These are phyloP conservation scores for Caprella mutica DNA, from an alignment of 2,888 invertebrate species.

Conservation along the genomic window DNA sequence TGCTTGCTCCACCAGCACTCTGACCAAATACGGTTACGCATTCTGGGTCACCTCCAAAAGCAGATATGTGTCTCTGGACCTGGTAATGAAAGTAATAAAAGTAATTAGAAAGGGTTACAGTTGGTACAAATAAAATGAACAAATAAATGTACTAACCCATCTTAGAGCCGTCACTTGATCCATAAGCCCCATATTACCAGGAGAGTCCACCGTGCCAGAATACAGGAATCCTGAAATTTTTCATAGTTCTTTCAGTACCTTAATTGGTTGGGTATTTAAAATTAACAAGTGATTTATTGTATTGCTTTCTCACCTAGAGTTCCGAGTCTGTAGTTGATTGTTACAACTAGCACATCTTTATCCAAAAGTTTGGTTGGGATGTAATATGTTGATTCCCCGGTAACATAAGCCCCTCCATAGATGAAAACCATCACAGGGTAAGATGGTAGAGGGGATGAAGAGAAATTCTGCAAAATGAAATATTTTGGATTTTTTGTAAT, in stretches of 20 bases:
- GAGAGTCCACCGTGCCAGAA: conserved; percentile 9
- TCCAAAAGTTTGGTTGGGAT: conserved; percentile 46
- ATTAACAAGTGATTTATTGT: too few relatives aligned
- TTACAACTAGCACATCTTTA: conserved; percentile 46
- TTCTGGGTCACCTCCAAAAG: conserved; percentile 19
- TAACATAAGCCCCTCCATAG: conserved; percentile 46
- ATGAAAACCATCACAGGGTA: conserved; percentile 46
- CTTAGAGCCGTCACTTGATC: conserved; percentile 22
- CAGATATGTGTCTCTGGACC: conserved; percentile 15
- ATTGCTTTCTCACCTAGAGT: too few relatives aligned
- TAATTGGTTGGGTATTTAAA: too few relatives aligned
- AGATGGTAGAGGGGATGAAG: not conserved
- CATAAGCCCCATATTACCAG: conserved; percentile 24
- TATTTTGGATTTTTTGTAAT: too few relatives aligned
- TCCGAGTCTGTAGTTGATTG: conserved; percentile 47
- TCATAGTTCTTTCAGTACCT: too few relatives aligned
- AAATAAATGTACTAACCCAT: conserved; percentile 29
- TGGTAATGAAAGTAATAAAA: too few relatives aligned
- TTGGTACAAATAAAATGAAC: too few relatives aligned
- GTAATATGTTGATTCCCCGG: conserved; percentile 43
- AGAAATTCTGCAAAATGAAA: not conserved
- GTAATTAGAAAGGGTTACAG: too few relatives aligned
- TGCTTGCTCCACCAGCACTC: conserved; percentile 27
- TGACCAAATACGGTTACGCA: conserved; percentile 27
- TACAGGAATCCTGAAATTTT: conserved; percentile 26